Evolutionary conservation across 37 sponge, comb jelly and placozoan species (phyloP).

Genomic region (Eunapius fragilis): DNA sequence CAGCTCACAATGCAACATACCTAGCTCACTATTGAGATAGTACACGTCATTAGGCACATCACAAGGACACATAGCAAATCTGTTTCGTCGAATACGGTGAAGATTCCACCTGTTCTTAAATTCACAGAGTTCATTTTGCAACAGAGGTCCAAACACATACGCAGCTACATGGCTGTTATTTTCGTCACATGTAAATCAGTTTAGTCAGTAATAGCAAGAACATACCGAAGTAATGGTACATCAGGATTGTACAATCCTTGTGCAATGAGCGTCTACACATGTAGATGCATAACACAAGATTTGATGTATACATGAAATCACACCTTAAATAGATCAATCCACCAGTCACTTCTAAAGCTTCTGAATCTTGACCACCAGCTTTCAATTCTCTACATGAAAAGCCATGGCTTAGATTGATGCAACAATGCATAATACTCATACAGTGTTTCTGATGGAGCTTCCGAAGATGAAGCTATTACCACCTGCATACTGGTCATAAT

Average conservation of each 20-base stretch:
- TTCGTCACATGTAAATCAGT: not conserved
- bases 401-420: not conserved
- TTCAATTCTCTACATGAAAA: not conserved
- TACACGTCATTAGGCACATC: conserved; percentile 38
- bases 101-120: conserved; percentile 44
- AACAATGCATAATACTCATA: not conserved
- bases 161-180: not conserved
- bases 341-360: not conserved
- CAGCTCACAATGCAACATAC: not conserved
- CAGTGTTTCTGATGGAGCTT: not conserved
- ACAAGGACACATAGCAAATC: conserved; percentile 32
- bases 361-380: not conserved
- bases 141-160: conserved; percentile 16
- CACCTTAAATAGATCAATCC: not conserved
- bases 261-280: not conserved
- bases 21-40: not conserved
- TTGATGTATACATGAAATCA: not conserved
- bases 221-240: not conserved
- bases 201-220: not conserved
- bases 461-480: not conserved
- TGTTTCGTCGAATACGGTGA: conserved; percentile 14
- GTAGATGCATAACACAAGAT: not conserved
- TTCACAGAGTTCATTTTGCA: conserved; percentile 19
- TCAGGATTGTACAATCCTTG: not conserved
- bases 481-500: not conserved